Evolutionary conservation across 2,113 vertebrate genomes (phyloP), one percentile per base, ranked within the genome.

Genomic region (Nothoprocta perdicaria): DNA sequence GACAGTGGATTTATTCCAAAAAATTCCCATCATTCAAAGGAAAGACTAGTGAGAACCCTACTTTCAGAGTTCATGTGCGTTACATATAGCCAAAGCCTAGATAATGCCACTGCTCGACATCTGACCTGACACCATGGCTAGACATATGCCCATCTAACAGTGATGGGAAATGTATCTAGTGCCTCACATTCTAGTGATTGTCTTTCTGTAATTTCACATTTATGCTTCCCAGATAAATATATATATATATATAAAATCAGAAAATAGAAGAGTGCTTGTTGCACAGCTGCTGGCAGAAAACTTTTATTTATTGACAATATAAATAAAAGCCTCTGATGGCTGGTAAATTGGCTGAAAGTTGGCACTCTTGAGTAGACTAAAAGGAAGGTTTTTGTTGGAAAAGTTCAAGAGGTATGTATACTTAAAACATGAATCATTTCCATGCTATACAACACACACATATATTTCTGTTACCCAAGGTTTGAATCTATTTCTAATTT

Each of bases 331-430:
- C 13, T 65, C 87, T 65, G 40, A 84, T 23, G 72, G 40, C 60
- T 67, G 62, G 52, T 94, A 95, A 96, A 92, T 93, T 95, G 90
- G 23, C 72, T 94, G 67, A 89, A 93, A 90, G 57, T 40, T 92
- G 88, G 63, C 60, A 96, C 3, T 63, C 27, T 50, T 86, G 62
- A 66, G 11, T 74, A 78, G 21, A 40, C 57, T 43, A 93, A 85
- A 92, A 94, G 61, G 65, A 95, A 90, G 6, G 9, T 12, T 96
- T 96, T 94, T 89, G 27, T 89, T 89, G 60, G 33, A 73, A 71
- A 94, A 61, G 60, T 92, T 76, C 65, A 79, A 91, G 73, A 85
- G 72, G 50, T 43, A 67, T 35, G 12, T 45, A 60, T 84, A 72
- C 81, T 94, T 73, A 92, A 94, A 57, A 23, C 31, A 79, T 55